A percentile compares a stretch with the other conserved stretches of the same genome.
Conservation (phyloP, 1,140 invertebrate species). For the Ridgeia piscesae region DNA sequence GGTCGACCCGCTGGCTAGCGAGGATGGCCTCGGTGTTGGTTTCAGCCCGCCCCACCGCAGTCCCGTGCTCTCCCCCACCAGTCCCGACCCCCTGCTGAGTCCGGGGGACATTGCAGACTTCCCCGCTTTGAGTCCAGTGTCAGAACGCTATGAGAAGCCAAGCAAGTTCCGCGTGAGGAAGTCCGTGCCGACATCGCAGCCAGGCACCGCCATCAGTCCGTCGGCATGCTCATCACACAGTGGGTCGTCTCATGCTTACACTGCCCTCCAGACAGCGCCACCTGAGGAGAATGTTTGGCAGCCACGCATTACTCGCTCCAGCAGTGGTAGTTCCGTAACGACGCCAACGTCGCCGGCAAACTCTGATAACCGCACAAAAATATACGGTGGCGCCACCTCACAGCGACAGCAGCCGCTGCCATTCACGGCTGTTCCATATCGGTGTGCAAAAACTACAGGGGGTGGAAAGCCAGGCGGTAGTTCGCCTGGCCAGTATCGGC, state of each 20-base stretch:
- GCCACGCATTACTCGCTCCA: neutral
- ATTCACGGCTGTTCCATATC: conserved; percentile 14
- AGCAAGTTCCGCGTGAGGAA: neutral
- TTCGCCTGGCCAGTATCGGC: neutral
- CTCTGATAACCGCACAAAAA: neutral
- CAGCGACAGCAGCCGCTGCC: neutral
- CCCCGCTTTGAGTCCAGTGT: neutral
- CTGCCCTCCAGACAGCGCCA: neutral
- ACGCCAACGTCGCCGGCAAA: neutral
- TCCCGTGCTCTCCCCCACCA: neutral
- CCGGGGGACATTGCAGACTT: neutral
- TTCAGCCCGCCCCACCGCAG: conserved; percentile 13
- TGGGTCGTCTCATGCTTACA: neutral
- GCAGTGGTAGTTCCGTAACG: neutral
- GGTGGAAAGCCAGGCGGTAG: neutral
- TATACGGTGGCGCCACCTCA: neutral
- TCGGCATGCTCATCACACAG: neutral
- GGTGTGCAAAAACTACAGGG: neutral
- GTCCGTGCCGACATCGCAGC: neutral
- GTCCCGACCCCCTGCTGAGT: conserved; percentile 1
- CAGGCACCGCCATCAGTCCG: neutral
- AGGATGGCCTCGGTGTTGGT: neutral
- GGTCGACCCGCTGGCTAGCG: neutral
- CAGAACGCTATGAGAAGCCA: neutral
- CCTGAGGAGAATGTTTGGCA: neutral